These are phyloP conservation scores for Lagocephalus sceleratus DNA, from an alignment of 2,797 vertebrate genomes.

Conservation along the genomic window DNA sequence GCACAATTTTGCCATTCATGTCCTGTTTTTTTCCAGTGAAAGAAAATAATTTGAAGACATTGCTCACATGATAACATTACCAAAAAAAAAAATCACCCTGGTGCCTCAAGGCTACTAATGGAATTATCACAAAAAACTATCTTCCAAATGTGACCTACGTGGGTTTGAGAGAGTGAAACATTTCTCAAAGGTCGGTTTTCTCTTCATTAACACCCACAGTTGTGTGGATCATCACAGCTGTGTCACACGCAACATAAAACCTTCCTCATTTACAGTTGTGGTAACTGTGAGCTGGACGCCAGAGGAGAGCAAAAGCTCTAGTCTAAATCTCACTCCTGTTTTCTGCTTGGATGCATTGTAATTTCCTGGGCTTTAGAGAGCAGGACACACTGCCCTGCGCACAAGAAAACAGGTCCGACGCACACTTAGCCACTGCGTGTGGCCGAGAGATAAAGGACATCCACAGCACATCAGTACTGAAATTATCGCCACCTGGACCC, in stretches of 20 bases:
- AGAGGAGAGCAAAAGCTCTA: slow-evolving; percentile 64
- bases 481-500: slow-evolving; percentile 3
- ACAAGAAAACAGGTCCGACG: slow-evolving; percentile 69
- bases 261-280: slow-evolving; percentile 57
- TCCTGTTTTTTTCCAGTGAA: no score
- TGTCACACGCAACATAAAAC: no score
- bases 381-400: slow-evolving; percentile 70
- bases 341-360: slow-evolving; percentile 78
- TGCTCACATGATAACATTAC: no score
- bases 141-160: no score
- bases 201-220: background rate
- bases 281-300: slow-evolving; percentile 39
- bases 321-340: slow-evolving; percentile 73
- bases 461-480: slow-evolving; percentile 1
- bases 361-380: slow-evolving; percentile 76
- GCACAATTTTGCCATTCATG: no score
- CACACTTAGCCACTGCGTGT: slow-evolving; percentile 66
- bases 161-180: no score
- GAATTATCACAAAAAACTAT: no score
- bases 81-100: no score
- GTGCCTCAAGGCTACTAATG: no score
- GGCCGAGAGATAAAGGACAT: slow-evolving; percentile 61
- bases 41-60: no score
- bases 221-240: slow-evolving; percentile 28
- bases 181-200: no score